A percentile compares a stretch with the other conserved stretches of the same genome.
phyloP scores from a whole-genome alignment of 1,140 invertebrate species.

The Brachystomella parvula region DNA sequence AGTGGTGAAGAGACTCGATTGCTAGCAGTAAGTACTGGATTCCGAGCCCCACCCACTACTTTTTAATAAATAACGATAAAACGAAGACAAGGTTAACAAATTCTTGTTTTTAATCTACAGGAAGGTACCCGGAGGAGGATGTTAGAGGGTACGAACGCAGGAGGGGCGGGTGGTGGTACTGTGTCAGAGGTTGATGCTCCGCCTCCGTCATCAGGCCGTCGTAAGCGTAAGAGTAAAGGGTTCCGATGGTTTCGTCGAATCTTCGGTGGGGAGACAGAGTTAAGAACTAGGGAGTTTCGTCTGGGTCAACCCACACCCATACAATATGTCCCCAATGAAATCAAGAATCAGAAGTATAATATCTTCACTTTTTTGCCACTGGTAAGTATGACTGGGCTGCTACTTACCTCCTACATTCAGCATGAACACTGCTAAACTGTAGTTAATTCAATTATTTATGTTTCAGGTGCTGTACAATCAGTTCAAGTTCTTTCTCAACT shows the following conservation, averaged over 20 bases:
- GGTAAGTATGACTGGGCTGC: slow-evolving; percentile 50
- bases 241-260: slow-evolving; percentile 31
- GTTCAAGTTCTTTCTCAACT: slow-evolving; percentile 97
- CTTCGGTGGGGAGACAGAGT: slow-evolving; percentile 41
- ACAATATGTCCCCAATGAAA: slow-evolving; percentile 89
- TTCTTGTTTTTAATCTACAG: background rate
- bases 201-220: background rate
- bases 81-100: too few species aligned
- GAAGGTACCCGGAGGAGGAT: background rate
- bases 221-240: background rate
- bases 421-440: slow-evolving; percentile 1
- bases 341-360: slow-evolving; percentile 98
- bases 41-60: background rate
- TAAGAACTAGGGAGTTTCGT: slow-evolving; percentile 47
- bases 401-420: slow-evolving; percentile 9
- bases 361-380: slow-evolving; percentile 94
- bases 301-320: slow-evolving; percentile 45
- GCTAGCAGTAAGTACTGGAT: background rate
- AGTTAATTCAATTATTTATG: slow-evolving; percentile 26
- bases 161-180: background rate
- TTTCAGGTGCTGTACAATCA: slow-evolving; percentile 86
- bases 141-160: background rate
- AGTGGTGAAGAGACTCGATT: slow-evolving; percentile 1
- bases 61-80: background rate
- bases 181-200: background rate